A percentile compares a stretch with the other conserved stretches of the same genome.
Conservation (phyloP, 1,140 invertebrate species). For the Drosophila seguyi region DNA sequence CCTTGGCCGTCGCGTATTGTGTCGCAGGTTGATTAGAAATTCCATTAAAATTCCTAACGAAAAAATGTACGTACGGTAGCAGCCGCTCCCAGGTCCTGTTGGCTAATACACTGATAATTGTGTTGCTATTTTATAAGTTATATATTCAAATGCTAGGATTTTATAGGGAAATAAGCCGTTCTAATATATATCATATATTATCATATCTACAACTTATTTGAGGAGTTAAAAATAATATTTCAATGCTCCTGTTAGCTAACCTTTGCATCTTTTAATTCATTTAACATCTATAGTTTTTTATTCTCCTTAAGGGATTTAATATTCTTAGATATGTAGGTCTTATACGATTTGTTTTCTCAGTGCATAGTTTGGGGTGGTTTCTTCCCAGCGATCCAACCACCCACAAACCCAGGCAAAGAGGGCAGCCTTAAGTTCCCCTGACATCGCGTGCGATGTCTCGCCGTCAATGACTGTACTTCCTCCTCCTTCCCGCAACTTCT, state of each 20-base stretch:
- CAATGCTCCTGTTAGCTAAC: no score
- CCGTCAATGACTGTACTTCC: constrained; percentile 37
- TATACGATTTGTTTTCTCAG: not conserved
- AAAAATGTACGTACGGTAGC: constrained; percentile 58
- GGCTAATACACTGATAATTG: constrained; percentile 15
- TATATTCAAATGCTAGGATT: not conserved
- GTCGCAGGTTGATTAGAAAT: constrained; percentile 79
- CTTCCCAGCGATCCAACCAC: constrained; percentile 18
- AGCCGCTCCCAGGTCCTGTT: constrained; percentile 46
- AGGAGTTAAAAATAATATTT: not conserved
- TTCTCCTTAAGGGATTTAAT: not conserved
- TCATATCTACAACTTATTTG: not conserved
- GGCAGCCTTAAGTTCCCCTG: constrained; percentile 9
- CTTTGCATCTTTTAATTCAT: no score
- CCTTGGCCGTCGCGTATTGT: constrained; percentile 32
- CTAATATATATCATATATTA: no score
- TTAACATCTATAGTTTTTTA: not conserved
- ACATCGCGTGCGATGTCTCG: constrained; percentile 49
- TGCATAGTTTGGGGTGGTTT: constrained; percentile 52
- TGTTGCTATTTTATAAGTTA: not conserved
- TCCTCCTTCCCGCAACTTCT: constrained; percentile 13
- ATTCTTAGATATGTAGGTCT: not conserved
- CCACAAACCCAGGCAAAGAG: constrained; percentile 1
- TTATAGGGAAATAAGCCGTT: no score
- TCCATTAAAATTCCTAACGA: constrained; percentile 79